Percentiles rank a stretch among this genome's conserved stretches.
phyloP scores from a whole-genome alignment of 2,888 invertebrate genomes.

The Aquatica leii region DNA sequence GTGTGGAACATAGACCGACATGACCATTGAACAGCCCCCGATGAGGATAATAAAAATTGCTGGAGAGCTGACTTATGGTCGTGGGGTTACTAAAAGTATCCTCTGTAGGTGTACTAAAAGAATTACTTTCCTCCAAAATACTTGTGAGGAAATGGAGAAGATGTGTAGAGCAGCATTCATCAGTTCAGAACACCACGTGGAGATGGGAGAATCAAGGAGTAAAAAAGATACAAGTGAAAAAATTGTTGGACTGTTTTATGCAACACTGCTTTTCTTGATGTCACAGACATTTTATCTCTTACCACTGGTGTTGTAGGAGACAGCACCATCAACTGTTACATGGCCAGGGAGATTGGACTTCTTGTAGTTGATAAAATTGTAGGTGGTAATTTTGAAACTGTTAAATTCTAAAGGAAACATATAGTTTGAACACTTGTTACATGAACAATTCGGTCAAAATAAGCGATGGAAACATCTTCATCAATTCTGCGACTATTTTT shows the following conservation, averaged over 20 bases:
- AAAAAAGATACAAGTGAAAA: neutral
- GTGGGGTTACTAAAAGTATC: conserved; percentile 2
- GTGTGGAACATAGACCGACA: conserved; percentile 9
- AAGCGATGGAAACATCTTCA: neutral
- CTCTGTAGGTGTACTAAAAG: neutral
- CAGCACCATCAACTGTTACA: conserved; percentile 12
- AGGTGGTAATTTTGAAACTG: conserved; percentile 10
- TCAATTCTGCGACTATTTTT: conserved; percentile 6
- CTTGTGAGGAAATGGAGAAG: neutral
- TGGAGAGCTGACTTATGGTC: conserved; percentile 2
- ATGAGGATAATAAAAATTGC: conserved; percentile 4
- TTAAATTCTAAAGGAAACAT: conserved; percentile 8
- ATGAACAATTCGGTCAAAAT: conserved; percentile 10
- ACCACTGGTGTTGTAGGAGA: no score
- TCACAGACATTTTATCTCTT: neutral
- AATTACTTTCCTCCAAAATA: neutral
- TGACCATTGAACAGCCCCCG: conserved; percentile 9
- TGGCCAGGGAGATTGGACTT: conserved; percentile 5
- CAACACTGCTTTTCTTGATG: neutral
- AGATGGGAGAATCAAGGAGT: neutral
- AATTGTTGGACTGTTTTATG: neutral
- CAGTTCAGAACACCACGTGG: neutral
- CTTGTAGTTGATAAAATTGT: neutral
- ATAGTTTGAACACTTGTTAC: conserved; percentile 6
- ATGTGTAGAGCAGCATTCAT: no score